Percentiles rank a stretch among this genome's conserved stretches.
phyloP scores from a whole-genome alignment of 2,797 vertebrate genomes.

The Acrocephalus scirpaceus region DNA sequence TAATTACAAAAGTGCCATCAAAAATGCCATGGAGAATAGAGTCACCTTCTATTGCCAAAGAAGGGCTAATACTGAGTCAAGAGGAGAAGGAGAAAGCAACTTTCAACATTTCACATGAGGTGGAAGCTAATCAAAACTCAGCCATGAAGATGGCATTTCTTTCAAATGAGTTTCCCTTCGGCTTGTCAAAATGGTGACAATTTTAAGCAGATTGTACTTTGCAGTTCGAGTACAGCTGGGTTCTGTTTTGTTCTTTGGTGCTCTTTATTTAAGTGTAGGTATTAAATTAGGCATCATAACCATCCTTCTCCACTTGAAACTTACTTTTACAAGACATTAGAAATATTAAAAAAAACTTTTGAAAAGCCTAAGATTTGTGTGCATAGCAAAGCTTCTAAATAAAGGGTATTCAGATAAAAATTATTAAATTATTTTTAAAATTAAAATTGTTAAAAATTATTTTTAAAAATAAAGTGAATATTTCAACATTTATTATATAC shows the following conservation, averaged over 20 bases:
- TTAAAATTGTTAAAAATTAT: too few relatives aligned
- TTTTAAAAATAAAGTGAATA: background rate
- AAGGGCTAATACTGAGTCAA: background rate
- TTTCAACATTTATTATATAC: background rate
- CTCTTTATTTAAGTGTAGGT: background rate
- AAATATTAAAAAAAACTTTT: background rate
- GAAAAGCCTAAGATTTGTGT: background rate
- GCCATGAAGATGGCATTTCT: background rate
- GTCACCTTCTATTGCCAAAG: background rate
- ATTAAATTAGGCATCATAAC: background rate
- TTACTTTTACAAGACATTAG: background rate
- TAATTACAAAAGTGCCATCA: background rate
- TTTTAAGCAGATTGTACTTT: background rate
- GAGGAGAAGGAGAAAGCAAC: background rate
- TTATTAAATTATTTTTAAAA: too few relatives aligned
- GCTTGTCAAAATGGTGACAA: background rate
- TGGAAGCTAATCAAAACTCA: conserved; percentile 7
- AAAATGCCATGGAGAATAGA: background rate
- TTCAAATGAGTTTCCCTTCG: background rate
- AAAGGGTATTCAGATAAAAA: background rate
- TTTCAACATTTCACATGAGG: background rate
- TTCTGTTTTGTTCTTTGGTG: background rate
- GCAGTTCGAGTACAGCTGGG: background rate
- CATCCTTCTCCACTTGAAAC: background rate
- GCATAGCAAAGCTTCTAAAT: background rate